Evolutionary conservation across 2,113 vertebrate genomes (phyloP), one percentile per base, ranked within the genome.

Genomic region (Sander lucioperca): DNA sequence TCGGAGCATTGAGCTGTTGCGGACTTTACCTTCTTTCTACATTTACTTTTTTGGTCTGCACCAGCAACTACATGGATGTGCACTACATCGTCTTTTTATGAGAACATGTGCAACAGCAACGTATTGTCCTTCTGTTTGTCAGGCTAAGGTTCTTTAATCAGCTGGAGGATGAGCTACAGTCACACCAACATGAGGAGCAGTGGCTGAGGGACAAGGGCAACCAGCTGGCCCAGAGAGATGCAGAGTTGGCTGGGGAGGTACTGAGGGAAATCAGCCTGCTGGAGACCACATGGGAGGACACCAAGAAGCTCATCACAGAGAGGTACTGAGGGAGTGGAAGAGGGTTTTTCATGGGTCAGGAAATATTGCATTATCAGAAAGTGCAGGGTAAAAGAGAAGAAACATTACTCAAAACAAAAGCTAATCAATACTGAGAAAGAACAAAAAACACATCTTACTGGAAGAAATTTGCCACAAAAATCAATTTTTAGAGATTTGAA

Each of bases 121-220:
- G 43, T 62, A 6, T 57, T 51, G 9, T 84, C 2, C 85, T 69
- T 92, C 70, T 90, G 45, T 62, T 79, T 92, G 69, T 5, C 89
- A 99, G 98, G 76, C 90, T 98, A 27, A 95, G 96, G 80, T 92
- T 96, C 83, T 98, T 99, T 88, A 99, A 96, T 90, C 97, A 99
- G 77, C 89, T 99, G 81, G 97, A 99, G 85, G 97, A 99, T 78
- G 98, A 99, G 80, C 7, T 99, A 6, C 97, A 96, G 92, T 97
- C 97, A 53, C 96, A 98, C 50, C 97, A 98, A 61, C 97, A 99
- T 47, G 97, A 99, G 85, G 95, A 97, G 43, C 96, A 96, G 80
- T 99, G 98, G 98, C 88, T 99, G 39, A 96, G 94, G 93, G 97
- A 97, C 81, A 99, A 98, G 92, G 97, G 96, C 33, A 97, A 97